Evolutionary conservation across 2,113 vertebrate species (phyloP).

Genomic region (Tapirus terrestris): DNA sequence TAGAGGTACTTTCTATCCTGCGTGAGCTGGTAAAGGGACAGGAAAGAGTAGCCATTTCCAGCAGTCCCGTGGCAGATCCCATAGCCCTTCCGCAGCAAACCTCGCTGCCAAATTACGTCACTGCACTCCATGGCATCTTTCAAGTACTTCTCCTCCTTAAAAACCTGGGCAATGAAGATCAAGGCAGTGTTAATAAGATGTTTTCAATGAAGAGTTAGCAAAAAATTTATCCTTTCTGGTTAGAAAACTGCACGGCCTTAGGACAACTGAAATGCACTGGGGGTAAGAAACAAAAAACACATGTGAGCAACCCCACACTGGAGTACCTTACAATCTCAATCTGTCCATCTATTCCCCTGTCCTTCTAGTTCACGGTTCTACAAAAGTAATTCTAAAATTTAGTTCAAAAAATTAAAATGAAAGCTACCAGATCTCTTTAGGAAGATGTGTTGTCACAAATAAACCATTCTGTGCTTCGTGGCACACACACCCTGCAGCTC

Average conservation of each 20-base stretch:
- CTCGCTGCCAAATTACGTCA: conserved; percentile 97
- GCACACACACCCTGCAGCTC: too few relatives aligned
- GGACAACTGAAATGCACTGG: neutral
- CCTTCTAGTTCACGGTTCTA: neutral
- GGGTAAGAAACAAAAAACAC: neutral
- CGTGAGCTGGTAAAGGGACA: conserved; percentile 94
- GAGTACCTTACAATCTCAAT: neutral
- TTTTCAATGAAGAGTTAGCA: neutral
- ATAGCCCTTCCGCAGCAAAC: conserved; percentile 96
- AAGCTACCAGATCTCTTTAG: neutral
- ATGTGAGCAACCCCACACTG: rapidly evolving
- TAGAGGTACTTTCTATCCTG: conserved; percentile 96
- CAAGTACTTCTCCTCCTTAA: conserved; percentile 98
- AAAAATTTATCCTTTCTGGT: neutral
- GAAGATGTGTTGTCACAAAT: neutral
- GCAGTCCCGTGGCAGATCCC: conserved; percentile 97
- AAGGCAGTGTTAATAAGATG: neutral
- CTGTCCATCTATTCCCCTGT: neutral
- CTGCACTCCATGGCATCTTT: conserved; percentile 96
- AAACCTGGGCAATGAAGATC: conserved; percentile 86
- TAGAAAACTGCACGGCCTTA: neutral
- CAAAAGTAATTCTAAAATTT: neutral
- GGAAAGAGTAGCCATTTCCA: conserved; percentile 96
- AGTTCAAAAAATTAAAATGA: neutral
- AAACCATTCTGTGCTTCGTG: neutral